Evolutionary conservation across 2,888 invertebrate species (phyloP), one percentile per base, ranked within the genome.

Genomic region (Pomacea canaliculata): DNA sequence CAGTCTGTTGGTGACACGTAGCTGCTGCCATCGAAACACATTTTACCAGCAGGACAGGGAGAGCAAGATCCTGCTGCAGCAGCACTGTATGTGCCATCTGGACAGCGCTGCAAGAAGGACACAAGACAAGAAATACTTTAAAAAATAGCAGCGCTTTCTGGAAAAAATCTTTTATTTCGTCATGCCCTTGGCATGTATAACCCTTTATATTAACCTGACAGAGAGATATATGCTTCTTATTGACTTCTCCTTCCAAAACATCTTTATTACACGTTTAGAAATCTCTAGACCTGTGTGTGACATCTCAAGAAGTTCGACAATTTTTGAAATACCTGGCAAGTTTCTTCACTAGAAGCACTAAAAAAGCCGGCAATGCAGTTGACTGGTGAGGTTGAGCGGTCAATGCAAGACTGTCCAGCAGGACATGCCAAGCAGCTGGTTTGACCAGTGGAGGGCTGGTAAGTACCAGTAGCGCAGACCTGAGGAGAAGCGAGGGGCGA

Each of bases 361-460:
- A 79, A 88, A 73, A 79, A 85, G 0, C 89, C 89, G 13, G 85
- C 85, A 51, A 27, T 66, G 83, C 90, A 90, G 70, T 85, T 79
- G 1, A 80, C 82, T 2, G 88, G 85, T 10, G 83, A 73, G 1
- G 76, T 81, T 60, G 82, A 73, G 67, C 82, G 82, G 46, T 80
- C 79, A 13, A 80, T 78, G 81, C 88, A 88, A 48, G 84, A 82
- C 75, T 87, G 78, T 8, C 88, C 88, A 7, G 80, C 81, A 12
- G 89, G 90, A 79, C 90, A 90, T 13, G 84, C 76, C 67, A 82
- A 76, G 80, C 90, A 90, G 51, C 83, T 81, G 51, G 85, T 81
- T 77, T 88, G 85, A n/a, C 87, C 88, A 8, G 83, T 82, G 9
- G 13, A 19, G 23, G 83, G 80, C 79, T 89, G 88, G 81, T 90